Percentiles rank a stretch among this genome's conserved stretches.
These are phyloP conservation scores for Zoanthus solanderi DNA, from an alignment of 92 coral and sea anemone genomes.

Conservation along the genomic window DNA sequence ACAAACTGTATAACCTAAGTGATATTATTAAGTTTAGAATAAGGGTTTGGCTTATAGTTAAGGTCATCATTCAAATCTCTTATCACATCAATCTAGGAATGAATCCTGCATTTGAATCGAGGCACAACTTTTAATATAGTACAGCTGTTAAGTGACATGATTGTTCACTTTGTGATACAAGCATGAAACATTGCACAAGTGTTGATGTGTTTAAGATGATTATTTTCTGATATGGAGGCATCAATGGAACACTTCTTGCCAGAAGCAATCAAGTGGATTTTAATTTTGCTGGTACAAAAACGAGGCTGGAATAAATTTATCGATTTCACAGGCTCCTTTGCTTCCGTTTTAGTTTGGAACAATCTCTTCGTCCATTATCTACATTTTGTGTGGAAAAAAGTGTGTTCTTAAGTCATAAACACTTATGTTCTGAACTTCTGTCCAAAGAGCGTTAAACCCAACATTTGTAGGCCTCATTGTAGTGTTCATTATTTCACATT, in stretches of 20 bases:
- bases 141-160: not conserved
- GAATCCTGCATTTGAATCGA: too few species aligned
- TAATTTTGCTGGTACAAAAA: too few species aligned
- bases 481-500: not conserved
- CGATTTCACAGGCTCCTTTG: too few species aligned
- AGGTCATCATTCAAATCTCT: too few species aligned
- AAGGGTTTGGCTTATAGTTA: too few species aligned
- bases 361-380: not conserved
- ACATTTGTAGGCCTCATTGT: not conserved
- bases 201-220: not conserved
- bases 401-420: conserved; percentile 8
- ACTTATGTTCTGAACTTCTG: not conserved
- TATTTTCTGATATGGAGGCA: conserved; percentile 8
- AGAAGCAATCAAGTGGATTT: not conserved
- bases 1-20: too few species aligned
- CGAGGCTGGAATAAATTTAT: too few species aligned
- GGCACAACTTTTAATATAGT: not conserved
- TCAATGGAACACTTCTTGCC: not conserved
- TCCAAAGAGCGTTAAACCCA: not conserved
- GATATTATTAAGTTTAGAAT: too few species aligned
- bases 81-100: too few species aligned
- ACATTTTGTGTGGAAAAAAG: not conserved
- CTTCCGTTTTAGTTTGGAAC: too few species aligned
- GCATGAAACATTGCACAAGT: not conserved
- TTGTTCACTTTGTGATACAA: too few species aligned